These are phyloP conservation scores for Drosophila picticornis DNA, from an alignment of 2,888 invertebrate genomes.

Conservation along the genomic window DNA sequence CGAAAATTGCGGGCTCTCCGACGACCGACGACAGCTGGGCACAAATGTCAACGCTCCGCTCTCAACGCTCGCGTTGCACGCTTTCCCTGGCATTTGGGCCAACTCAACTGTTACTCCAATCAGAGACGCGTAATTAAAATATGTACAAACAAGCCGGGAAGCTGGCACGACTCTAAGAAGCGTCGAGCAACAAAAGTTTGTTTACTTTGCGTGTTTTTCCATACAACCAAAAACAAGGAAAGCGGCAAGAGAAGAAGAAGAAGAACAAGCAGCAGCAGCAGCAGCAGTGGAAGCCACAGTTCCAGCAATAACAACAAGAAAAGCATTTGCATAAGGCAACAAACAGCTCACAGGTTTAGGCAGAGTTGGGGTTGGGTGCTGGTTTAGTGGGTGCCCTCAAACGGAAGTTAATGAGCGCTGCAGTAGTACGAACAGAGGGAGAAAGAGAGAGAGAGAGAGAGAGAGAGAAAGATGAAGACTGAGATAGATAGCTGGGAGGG, in stretches of 20 bases:
- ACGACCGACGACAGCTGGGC: conserved; percentile 54
- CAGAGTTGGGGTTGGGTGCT: conserved; percentile 2
- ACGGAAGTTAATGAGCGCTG: conserved; percentile 74
- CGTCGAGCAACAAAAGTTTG: conserved; percentile 60
- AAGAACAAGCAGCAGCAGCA: conserved; percentile 32
- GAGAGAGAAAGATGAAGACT: neutral
- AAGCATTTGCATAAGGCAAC: conserved; percentile 78
- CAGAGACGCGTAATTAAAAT: conserved; percentile 79
- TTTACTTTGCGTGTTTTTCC: conserved; percentile 79
- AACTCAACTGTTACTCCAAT: conserved; percentile 67
- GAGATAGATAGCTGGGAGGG: neutral
- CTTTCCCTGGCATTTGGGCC: conserved; percentile 19
- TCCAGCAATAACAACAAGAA: conserved; percentile 68
- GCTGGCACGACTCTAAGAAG: conserved; percentile 44
- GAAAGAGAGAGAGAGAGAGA: neutral
- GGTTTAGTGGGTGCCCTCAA: conserved; percentile 51
- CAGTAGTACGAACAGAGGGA: conserved; percentile 3
- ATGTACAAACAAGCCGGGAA: conserved; percentile 71
- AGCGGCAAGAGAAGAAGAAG: conserved; percentile 33
- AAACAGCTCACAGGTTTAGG: conserved; percentile 60
- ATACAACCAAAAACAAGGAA: conserved; percentile 71
- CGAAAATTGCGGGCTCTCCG: conserved; percentile 51
- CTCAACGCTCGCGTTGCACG: conserved; percentile 25
- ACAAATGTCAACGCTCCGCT: conserved; percentile 50
- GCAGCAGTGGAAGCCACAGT: conserved; percentile 43